Evolutionary conservation across 2,113 vertebrate species (phyloP), one percentile per base, ranked within the genome.

Genomic region (Lanius ludovicianus): DNA sequence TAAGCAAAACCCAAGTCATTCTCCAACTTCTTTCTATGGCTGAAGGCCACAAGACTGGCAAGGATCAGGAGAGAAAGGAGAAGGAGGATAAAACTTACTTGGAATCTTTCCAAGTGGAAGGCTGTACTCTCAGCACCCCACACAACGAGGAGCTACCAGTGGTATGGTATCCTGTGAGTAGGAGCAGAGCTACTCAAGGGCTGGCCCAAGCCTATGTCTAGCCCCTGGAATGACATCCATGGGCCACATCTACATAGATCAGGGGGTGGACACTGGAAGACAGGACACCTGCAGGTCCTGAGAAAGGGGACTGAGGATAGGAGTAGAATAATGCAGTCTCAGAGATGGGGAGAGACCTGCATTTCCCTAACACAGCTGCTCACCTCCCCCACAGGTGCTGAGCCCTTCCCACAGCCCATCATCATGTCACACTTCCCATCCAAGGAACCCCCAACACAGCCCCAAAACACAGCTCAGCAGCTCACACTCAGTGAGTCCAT

Each of bases 81-180:
- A 60, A 68, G 15, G 12, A 55, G 10, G 33, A 64, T 31, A 73
- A 78, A 31, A 73, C 37, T 37, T 30, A 41, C 55, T 64, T 69
- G 76, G 63, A 90, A 77, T n/a, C 9, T 76, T 63, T 71, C 52
- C 30, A 60, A 28, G 30, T 22, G 27, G 7, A 16, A 10, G 11
- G 15, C 42, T 62, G 9, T 35, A 41, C 28, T 63, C 42, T 65
- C 1, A 3, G 71, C 9, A 76, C 8, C 37, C 5, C 12, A 59
- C 1, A 2, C 0, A 0, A 10, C 15, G 31, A 62, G 55, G 49
- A 41, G 19, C 30, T 57, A 47, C 19, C 30, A 55, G 25, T 21
- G 15, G 37, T n/a, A 14, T 6, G 13, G 44, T 24, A 52, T 2
- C 28, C 49, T 21, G 27, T 28, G 59, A 11, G 22, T 20, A 70